Evolutionary conservation across 2,797 vertebrate species (phyloP).

Genomic region (Lateolabrax maculatus): DNA sequence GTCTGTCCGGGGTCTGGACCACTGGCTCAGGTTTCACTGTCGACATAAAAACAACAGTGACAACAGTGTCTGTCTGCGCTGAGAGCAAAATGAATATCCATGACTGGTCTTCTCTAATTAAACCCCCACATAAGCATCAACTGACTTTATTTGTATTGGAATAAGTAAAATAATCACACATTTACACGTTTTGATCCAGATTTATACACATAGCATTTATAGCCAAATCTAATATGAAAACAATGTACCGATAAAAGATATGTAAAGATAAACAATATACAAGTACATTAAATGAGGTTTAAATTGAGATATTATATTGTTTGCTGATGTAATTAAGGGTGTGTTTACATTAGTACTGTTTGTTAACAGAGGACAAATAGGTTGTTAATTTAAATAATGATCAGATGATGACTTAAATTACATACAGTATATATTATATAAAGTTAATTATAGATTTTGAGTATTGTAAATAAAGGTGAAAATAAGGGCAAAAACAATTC

Average conservation of each 20-base stretch:
- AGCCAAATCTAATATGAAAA: background rate
- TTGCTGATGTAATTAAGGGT: background rate
- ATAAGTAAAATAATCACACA: background rate
- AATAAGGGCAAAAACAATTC: background rate
- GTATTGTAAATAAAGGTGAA: background rate
- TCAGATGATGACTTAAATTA: background rate
- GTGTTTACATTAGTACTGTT: background rate
- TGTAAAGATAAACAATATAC: background rate
- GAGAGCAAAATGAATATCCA: background rate
- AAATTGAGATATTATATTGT: background rate
- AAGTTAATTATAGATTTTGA: background rate
- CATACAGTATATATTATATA: no score
- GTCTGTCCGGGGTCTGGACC: conserved; percentile 83
- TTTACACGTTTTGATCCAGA: no score
- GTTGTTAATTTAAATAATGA: background rate
- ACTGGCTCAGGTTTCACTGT: conserved; percentile 89
- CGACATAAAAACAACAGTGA: conserved; percentile 16
- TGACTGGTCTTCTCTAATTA: background rate
- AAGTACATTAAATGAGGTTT: background rate
- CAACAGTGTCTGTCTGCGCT: background rate
- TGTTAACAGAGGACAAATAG: background rate
- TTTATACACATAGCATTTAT: background rate
- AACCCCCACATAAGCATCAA: background rate
- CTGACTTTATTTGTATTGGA: background rate
- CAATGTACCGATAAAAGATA: background rate